Evolutionary conservation across 2,888 invertebrate genomes (phyloP), one percentile per base, ranked within the genome.

Genomic region (Sarcophaga carnaria): DNA sequence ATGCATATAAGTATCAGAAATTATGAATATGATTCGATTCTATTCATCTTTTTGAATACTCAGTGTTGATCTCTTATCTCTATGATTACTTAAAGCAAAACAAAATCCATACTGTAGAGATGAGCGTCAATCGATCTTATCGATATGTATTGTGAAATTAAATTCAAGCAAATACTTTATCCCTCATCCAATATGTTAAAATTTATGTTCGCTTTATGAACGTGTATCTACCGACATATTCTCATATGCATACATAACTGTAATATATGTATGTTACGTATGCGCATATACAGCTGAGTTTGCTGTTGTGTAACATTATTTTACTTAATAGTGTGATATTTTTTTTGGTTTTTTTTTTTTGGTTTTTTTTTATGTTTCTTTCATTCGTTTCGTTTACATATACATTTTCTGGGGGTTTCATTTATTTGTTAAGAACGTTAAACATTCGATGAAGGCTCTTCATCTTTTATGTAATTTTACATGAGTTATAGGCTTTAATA

Each of bases 401-500:
- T 37, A 37, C 2, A 8, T 37, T 10, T 37, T 37, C 2, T 54
- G 14, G 17, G 17, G 17, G 54, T 54, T 70, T 70, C 25, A 69
- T 69, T 54, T 47, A 47, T 47, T 70, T 69, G 37, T 80, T 47
- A 25, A n/a, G 22, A 69, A 69, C 75, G n/a, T 69, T 75, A 20
- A 67, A 37, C 37, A 69, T 67, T 75, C 63, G 17, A 63, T 76
- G 54, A 63, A 64, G 63, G 12, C 49, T 69, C 37, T 66, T 63
- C 49, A 70, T 59, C 20, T 70, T 59, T 70, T 63, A 4, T 80
- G n/a, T 60, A 66, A 66, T 45, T 45, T 71, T 71, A 17, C n/a
- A 80, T 74, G 67, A 67, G 60, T 74, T 74, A 80, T 80, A 47
- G 49, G 27, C 66, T 27, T 22, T 47, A 64, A 49, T 74, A 47